A percentile compares a stretch with the other conserved stretches of the same genome.
Conservation (phyloP, 1,140 invertebrate species). For the Drosophila bipectinata region DNA sequence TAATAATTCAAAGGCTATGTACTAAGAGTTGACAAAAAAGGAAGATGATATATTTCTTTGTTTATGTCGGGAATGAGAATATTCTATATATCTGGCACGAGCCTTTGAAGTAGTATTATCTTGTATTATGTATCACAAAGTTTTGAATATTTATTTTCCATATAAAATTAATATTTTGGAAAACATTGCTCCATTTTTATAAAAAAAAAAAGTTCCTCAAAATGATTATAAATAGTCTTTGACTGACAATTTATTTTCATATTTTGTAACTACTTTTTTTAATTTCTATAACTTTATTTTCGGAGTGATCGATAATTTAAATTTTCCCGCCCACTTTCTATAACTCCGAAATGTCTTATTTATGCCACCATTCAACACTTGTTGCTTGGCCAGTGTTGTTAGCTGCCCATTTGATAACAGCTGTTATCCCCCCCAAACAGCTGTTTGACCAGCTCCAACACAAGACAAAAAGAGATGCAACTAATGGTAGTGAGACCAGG, state of each 20-base stretch:
- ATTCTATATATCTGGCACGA: no score
- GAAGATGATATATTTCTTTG: neutral
- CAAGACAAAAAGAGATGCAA: neutral
- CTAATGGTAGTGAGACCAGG: neutral
- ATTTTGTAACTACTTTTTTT: no score
- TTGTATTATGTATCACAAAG: no score
- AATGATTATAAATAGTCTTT: neutral
- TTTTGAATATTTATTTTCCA: no score
- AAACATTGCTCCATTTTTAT: no score
- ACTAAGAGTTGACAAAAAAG: neutral
- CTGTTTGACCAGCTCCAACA: slow-evolving; percentile 7
- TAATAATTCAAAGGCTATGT: slow-evolving; percentile 5
- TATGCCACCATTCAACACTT: slow-evolving; percentile 17
- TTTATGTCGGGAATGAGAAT: no score
- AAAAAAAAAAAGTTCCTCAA: neutral
- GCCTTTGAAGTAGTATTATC: no score
- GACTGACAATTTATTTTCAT: no score
- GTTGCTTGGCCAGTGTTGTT: slow-evolving; percentile 31
- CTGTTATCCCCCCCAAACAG: slow-evolving; percentile 25
- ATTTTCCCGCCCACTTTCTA: slow-evolving; percentile 2
- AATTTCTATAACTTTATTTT: no score
- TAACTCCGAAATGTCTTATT: neutral
- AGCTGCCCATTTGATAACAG: neutral
- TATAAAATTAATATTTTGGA: no score
- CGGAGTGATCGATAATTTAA: neutral